Percentiles rank a stretch among this genome's conserved stretches.
These are phyloP conservation scores for Cyrtorhinus lividipennis DNA, from an alignment of 1,140 invertebrate genomes.

Conservation along the genomic window DNA sequence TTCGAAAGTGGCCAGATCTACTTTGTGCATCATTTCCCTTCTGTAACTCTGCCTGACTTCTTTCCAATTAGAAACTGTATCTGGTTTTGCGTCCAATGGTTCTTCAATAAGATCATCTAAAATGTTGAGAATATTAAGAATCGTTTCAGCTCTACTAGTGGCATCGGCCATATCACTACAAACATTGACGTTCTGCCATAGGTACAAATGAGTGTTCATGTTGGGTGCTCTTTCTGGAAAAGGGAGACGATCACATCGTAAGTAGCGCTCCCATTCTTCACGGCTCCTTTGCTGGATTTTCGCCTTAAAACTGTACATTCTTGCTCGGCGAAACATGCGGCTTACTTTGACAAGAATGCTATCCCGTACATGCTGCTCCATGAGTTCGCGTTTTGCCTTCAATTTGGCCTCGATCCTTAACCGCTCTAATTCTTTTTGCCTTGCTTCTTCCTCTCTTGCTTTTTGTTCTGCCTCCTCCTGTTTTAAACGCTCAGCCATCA, in stretches of 20 bases:
- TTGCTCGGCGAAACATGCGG: conserved; percentile 14
- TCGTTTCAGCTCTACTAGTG: conserved; percentile 30
- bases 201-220: conserved; percentile 44
- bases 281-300: conserved; percentile 17
- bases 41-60: conserved; percentile 29
- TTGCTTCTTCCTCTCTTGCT: conserved; percentile 18
- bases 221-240: conserved; percentile 38
- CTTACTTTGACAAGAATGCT: conserved; percentile 12
- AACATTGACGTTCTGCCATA: conserved; percentile 38
- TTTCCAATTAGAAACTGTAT: conserved; percentile 32
- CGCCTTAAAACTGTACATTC: conserved; percentile 16
- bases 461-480: conserved; percentile 20
- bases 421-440: conserved; percentile 15
- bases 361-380: conserved; percentile 16
- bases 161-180: conserved; percentile 31
- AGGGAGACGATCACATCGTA: conserved; percentile 46
- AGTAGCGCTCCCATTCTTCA: conserved; percentile 41
- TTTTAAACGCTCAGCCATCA: conserved; percentile 11
- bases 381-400: conserved; percentile 16
- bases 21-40: conserved; percentile 32
- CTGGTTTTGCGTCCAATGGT: conserved; percentile 22
- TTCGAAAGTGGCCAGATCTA: conserved; percentile 36
- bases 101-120: conserved; percentile 33
- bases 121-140: conserved; percentile 30
- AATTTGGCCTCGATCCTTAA: conserved; percentile 17